Base-by-base conservation (phyloP, 2,113 vertebrate genomes). In the Bubo blakistoni region DNA sequence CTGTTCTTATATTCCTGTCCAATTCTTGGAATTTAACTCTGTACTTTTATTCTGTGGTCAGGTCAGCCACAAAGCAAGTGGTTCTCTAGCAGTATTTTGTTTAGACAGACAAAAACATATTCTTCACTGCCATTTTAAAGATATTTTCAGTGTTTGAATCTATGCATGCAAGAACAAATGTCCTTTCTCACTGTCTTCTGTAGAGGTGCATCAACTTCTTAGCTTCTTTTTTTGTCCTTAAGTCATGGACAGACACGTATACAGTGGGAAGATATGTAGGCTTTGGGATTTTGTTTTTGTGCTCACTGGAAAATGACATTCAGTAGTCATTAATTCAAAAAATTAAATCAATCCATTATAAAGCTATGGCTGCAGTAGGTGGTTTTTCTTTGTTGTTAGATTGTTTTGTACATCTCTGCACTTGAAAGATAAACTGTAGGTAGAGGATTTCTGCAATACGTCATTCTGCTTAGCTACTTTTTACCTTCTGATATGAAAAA, bases 21-120 rank as follows among this genome's bases (percentile, higher is more conserved):
- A 70, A 2, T 71, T 82, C 77, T 92, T 65, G 18, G 71, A 82
- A 90, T 88, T 47, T 79, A 78, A 65, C 46, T 73, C 2, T 51
- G 8, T 63, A n/a, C 51, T 70, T 89, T 24, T 16, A 87, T 87
- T 83, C 66, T 89, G 51, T 79, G 77, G 57, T 74, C 86, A 94
- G 71, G 55, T 77, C 92, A 54, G 32, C 82, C 63, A 83, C 38
- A 83, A 94, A 96, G 54, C 61, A 90, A 92, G 55, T 61, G 55
- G 63, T 94, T 96, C 86, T 96, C 86, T 81, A 82, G 92, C 88
- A 96, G 77, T 91, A 26, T 78, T 96, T 96, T 95, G 80, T 97
- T 97, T 92, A 88, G 94, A 76, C 46, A 88, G 76, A 66, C 36
- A 77, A 88, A 96, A 89, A 70, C 24, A 42, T 84, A 81, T 84